These are phyloP conservation scores for Adoxophyes honmai DNA, from an alignment of 1,140 invertebrate genomes.

Conservation along the genomic window DNA sequence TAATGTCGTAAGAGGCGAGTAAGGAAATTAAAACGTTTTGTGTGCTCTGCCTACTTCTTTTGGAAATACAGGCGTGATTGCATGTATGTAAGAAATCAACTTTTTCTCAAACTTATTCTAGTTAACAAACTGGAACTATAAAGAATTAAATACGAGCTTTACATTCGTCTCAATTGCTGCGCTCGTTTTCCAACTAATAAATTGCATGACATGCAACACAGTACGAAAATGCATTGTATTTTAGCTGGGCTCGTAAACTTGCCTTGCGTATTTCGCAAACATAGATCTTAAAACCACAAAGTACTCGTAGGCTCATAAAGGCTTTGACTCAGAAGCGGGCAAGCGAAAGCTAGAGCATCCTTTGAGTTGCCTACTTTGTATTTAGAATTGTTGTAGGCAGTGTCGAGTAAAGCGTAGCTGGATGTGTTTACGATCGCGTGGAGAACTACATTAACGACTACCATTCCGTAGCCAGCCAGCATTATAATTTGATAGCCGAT, in stretches of 20 bases:
- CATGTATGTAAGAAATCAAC: no score
- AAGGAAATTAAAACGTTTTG: no score
- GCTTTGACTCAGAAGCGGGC: neutral
- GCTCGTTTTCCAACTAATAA: constrained; percentile 19
- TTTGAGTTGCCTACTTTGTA: constrained; percentile 1
- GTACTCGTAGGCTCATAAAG: neutral
- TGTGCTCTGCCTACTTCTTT: no score
- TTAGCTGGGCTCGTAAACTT: constrained; percentile 15
- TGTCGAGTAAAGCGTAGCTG: neutral
- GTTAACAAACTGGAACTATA: constrained; percentile 2
- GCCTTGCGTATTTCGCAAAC: neutral
- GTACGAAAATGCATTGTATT: constrained; percentile 19
- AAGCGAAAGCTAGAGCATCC: neutral
- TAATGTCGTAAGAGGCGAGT: no score
- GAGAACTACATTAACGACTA: constrained; percentile 37
- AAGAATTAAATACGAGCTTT: constrained; percentile 7
- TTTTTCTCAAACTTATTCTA: no score
- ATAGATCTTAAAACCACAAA: constrained; percentile 6
- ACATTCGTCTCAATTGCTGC: constrained; percentile 18
- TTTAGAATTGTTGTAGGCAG: neutral
- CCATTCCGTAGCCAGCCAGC: constrained; percentile 26
- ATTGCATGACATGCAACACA: constrained; percentile 22
- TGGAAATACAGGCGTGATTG: no score
- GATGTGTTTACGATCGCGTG: constrained; percentile 50
- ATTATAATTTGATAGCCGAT: constrained; percentile 24